A percentile compares a stretch with the other conserved stretches of the same genome.
These are phyloP conservation scores for Ophiothrix spiculata DNA, from an alignment of 35 echinoderm and acorn worm genomes.

Conservation along the genomic window DNA sequence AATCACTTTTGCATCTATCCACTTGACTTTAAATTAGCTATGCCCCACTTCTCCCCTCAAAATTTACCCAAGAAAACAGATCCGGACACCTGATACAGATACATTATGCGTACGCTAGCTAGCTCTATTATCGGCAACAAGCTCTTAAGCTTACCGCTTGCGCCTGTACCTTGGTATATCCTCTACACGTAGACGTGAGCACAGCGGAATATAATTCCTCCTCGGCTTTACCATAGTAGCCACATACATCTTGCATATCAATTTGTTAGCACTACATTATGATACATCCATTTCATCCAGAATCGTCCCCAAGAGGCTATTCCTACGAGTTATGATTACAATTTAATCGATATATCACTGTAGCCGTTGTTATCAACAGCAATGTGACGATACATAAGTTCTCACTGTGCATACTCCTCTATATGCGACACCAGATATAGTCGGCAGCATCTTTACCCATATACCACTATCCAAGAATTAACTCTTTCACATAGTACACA, in stretches of 20 bases:
- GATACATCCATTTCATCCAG: background rate
- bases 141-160: background rate
- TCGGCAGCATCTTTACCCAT: too few species aligned
- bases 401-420: background rate
- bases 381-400: background rate
- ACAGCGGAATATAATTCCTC: background rate
- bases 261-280: background rate
- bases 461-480: background rate
- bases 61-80: too few species aligned
- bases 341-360: background rate
- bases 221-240: background rate
- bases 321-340: background rate
- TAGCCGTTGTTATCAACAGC: background rate
- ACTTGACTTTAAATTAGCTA: too few species aligned
- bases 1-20: too few species aligned
- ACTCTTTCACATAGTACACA: background rate
- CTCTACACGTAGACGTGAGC: background rate
- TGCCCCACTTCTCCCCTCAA: too few species aligned
- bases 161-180: background rate
- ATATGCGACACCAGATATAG: background rate
- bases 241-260: background rate
- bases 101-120: too few species aligned
- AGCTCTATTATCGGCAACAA: background rate
- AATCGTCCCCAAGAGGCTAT: background rate
- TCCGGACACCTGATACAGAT: too few species aligned